phyloP scores from a whole-genome alignment of 2,113 vertebrate genomes.

The Pelobates fuscus region DNA sequence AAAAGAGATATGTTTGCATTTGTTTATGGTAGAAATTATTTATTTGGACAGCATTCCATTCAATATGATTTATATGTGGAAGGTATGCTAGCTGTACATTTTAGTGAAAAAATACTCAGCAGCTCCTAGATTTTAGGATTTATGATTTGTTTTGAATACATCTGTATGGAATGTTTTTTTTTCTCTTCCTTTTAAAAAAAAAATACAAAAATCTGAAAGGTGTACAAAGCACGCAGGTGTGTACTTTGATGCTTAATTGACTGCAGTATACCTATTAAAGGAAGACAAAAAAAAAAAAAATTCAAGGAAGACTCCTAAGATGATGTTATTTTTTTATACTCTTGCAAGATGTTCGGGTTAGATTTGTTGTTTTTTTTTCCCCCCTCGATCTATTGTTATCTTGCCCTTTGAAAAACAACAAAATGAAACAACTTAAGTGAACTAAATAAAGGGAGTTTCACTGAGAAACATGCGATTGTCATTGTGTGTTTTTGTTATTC shows the following conservation, averaged over 20 bases:
- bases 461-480: conserved; percentile 56
- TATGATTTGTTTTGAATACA: conserved; percentile 71
- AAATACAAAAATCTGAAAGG: conserved; percentile 53
- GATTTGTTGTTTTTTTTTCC: conserved; percentile 60
- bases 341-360: conserved; percentile 59
- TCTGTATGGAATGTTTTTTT: conserved; percentile 59
- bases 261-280: conserved; percentile 58
- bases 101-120: conserved; percentile 80
- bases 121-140: conserved; percentile 75
- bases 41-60: conserved; percentile 82
- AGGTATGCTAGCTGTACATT: conserved; percentile 83
- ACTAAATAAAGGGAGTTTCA: conserved; percentile 70
- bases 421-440: conserved; percentile 62
- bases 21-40: conserved; percentile 87
- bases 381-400: conserved; percentile 63
- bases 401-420: conserved; percentile 62
- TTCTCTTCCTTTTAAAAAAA: conserved; percentile 39
- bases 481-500: conserved; percentile 44
- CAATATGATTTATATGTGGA: conserved; percentile 78
- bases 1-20: conserved; percentile 84
- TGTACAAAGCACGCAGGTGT: conserved; percentile 65
- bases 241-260: conserved; percentile 61
- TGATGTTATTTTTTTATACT: conserved; percentile 33
- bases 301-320: conserved; percentile 49
- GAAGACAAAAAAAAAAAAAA: conserved; percentile 50